Percentiles rank a stretch among this genome's conserved stretches.
These are phyloP conservation scores for Hypanus sabinus DNA, from an alignment of 2,113 vertebrate species.

Conservation along the genomic window DNA sequence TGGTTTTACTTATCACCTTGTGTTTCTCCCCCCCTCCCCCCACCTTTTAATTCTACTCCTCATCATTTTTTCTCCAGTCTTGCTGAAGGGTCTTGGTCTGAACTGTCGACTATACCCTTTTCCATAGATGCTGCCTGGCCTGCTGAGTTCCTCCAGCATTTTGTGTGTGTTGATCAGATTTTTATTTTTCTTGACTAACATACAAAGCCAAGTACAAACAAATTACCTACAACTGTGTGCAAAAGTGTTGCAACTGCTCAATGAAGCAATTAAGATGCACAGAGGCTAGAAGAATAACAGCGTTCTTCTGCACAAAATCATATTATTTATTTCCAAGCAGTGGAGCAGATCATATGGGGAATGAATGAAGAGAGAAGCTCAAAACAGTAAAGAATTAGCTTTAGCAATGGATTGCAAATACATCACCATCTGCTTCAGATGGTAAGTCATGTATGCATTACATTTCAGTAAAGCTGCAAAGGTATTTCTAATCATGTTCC, in stretches of 20 bases:
- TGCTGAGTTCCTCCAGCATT: no score
- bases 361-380: background rate
- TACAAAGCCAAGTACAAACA: background rate
- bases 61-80: no score
- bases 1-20: no score
- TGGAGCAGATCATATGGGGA: background rate
- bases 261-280: background rate
- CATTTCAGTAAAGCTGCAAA: background rate
- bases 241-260: background rate
- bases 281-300: background rate
- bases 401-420: background rate
- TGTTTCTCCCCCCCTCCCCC: no score
- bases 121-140: no score
- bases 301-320: background rate
- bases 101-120: no score
- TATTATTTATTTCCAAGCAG: background rate
- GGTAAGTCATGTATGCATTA: background rate
- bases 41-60: no score
- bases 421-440: slow-evolving; percentile 4
- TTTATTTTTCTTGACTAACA: background rate
- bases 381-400: background rate
- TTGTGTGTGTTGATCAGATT: background rate
- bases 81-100: no score
- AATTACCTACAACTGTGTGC: background rate
- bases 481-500: background rate